A percentile compares a stretch with the other conserved stretches of the same genome.
phyloP scores from a whole-genome alignment of 1,140 invertebrate genomes.

The Pseudobourletiella spinata region DNA sequence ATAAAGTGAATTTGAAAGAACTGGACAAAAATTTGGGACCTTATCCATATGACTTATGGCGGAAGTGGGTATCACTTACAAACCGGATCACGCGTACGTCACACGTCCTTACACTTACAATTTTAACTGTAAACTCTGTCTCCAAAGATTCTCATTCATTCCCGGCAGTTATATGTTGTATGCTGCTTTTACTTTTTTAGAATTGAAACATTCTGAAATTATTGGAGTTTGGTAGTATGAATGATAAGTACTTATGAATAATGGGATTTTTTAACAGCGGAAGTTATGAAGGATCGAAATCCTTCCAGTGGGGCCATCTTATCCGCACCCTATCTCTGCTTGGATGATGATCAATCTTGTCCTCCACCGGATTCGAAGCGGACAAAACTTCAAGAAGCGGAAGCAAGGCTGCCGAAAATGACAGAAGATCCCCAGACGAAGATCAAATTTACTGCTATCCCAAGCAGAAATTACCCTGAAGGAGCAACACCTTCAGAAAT shows the following conservation, averaged over 20 bases:
- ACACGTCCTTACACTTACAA: too few species aligned
- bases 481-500: conserved; percentile 69
- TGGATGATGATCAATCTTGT: conserved; percentile 28
- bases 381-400: conserved; percentile 54
- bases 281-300: conserved; percentile 46
- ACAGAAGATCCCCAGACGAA: conserved; percentile 66
- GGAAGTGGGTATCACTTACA: conserved; percentile 76
- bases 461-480: conserved; percentile 65
- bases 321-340: conserved; percentile 29
- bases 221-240: too few species aligned
- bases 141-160: too few species aligned
- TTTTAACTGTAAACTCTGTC: too few species aligned
- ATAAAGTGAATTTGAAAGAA: conserved; percentile 63
- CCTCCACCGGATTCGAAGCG: background rate
- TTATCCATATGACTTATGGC: conserved; percentile 83
- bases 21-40: conserved; percentile 75
- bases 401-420: conserved; percentile 69
- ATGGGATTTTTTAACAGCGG: too few species aligned
- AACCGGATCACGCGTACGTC: conserved; percentile 56
- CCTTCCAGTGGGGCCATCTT: conserved; percentile 47
- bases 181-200: background rate
- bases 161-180: background rate
- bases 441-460: conserved; percentile 67
- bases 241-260: too few species aligned
- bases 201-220: too few species aligned